Evolutionary conservation across 2,888 invertebrate species (phyloP).

Genomic region (Caenorhabditis angaria): DNA sequence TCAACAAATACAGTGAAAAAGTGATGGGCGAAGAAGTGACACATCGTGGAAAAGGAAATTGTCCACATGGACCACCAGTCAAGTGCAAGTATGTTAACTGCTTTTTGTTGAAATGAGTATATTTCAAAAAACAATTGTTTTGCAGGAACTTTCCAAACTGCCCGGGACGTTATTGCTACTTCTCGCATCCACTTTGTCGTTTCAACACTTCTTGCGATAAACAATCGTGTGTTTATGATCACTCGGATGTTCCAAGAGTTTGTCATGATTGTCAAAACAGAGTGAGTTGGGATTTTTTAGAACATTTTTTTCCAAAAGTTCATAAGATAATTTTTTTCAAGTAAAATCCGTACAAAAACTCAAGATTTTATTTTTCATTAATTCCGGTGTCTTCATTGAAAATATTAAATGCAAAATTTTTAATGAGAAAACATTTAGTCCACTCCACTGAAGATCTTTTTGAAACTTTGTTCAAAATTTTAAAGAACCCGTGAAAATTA

Average conservation of each 20-base stretch:
- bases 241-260: neutral
- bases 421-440: too few species aligned
- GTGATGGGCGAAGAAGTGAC: neutral
- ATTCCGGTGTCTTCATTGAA: too few species aligned
- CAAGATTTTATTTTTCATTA: too few species aligned
- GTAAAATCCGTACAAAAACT: too few species aligned
- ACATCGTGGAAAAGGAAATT: neutral
- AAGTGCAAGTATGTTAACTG: neutral
- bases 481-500: too few species aligned
- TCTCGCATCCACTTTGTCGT: neutral
- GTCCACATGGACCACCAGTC: neutral
- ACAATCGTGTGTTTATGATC: neutral
- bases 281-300: too few species aligned
- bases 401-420: too few species aligned
- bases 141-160: conserved; percentile 1
- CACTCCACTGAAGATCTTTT: too few species aligned
- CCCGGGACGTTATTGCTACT: conserved; percentile 1
- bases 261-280: conserved; percentile 4
- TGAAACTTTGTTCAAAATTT: too few species aligned
- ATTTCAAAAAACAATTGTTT: too few species aligned
- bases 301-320: too few species aligned
- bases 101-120: neutral
- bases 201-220: neutral
- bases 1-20: neutral
- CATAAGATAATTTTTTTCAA: too few species aligned